phyloP scores from a whole-genome alignment of 2,113 vertebrate genomes.

The Pelodiscus sinensis region DNA sequence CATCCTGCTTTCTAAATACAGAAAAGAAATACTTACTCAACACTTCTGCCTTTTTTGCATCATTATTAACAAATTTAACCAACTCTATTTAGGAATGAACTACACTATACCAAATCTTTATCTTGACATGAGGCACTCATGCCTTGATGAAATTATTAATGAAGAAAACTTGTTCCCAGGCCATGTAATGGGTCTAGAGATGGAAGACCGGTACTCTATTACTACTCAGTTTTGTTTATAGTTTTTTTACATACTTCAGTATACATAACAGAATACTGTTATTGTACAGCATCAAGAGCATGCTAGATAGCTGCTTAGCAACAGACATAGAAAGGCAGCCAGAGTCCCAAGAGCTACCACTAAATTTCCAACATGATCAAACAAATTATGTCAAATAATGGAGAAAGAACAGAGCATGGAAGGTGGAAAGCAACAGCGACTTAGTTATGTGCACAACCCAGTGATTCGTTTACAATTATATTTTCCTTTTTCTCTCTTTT shows the following conservation, averaged over 20 bases:
- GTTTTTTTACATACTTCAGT: not conserved
- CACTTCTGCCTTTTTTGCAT: not conserved
- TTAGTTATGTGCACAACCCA: not conserved
- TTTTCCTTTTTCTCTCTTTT: not conserved
- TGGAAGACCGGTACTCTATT: not conserved
- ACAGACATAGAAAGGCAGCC: not conserved
- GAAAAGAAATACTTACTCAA: not conserved
- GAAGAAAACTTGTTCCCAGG: not conserved
- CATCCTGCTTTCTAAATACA: not conserved
- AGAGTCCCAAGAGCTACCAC: not conserved
- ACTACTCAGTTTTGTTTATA: not conserved
- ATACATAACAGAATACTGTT: not conserved
- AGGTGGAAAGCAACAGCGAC: not conserved
- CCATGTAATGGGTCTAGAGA: not conserved
- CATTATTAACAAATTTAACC: not conserved
- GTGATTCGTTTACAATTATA: not conserved
- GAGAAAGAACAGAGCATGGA: not conserved
- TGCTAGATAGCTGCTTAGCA: not conserved
- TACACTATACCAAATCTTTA: not conserved
- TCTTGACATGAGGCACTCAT: not conserved
- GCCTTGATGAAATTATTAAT: not conserved
- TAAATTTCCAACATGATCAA: not conserved
- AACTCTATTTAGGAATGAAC: not conserved
- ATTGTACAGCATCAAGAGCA: not conserved
- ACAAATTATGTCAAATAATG: not conserved